Evolutionary conservation across 2,113 vertebrate species (phyloP), one percentile per base, ranked within the genome.

Genomic region (Hylia prasina): DNA sequence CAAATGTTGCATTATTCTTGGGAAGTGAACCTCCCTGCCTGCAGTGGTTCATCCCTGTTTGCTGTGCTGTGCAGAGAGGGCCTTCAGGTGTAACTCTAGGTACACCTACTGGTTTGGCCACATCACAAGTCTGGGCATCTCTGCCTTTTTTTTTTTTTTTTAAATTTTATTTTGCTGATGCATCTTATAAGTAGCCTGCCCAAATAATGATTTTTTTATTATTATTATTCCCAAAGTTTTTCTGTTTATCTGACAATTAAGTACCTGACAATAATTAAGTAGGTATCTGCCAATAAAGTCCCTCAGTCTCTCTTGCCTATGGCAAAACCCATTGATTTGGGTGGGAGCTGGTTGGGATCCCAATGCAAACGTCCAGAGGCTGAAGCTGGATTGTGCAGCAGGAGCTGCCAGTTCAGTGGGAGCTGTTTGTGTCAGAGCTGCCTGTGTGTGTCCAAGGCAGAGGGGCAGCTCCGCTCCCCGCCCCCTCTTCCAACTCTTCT

Each of bases 381-480:
- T 4, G 94, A 68, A 91, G 83, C 80, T 17, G 21, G 53, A 13
- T 6, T 2, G 71, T 53, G 80, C 68, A 12, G 89, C 9, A 0
- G 65, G 85, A 90, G 83, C 84, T 82, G 93, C 89, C 89, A 77
- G 77, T 15, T 58, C 72, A 13, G 81, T 6, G 91, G 82, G 85
- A 83, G 94, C 94, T 78, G 89, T 77, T 83, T 81, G 70, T 48
- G 88, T 73, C 82, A 63, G 69, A 54, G 76, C 76, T 91, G 89
- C 76, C 68, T 80, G 47, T 69, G 87, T 78, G 82, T 69, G 75
- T 85, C 85, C 90, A 21, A 58, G 70, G 65, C 87, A 83, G 21
- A 82, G 94, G 94, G 83, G 70, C 93, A 93, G 82, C 82, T 35
- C 54, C 4, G 22, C 76, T 87, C 87, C 73, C 70, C 16, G 2